Percentiles rank a stretch among this genome's conserved stretches.
These are phyloP conservation scores for Thermophis baileyi DNA, from an alignment of 2,113 vertebrate genomes.

Conservation along the genomic window DNA sequence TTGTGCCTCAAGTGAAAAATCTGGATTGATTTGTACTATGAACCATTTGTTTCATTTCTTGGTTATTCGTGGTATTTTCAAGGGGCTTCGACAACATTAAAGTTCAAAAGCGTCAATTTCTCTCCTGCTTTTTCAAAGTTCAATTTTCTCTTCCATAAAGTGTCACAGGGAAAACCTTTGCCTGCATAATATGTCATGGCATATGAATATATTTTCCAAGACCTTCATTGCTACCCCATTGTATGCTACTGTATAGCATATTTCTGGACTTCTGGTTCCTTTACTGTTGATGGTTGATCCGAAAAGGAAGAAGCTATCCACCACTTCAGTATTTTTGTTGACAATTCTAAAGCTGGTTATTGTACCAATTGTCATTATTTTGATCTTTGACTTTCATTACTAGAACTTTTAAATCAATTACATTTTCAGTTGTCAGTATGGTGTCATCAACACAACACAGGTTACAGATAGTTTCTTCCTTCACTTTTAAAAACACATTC, in stretches of 20 bases:
- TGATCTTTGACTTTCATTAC: neutral
- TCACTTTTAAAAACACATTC: neutral
- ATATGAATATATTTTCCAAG: no score
- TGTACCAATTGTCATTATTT: neutral
- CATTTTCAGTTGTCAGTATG: neutral
- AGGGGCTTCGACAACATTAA: no score
- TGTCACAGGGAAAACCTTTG: no score
- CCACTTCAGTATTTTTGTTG: neutral
- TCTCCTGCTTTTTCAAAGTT: no score
- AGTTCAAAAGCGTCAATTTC: no score
- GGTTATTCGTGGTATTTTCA: neutral
- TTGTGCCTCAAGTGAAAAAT: neutral
- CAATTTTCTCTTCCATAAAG: no score
- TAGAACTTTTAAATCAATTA: neutral
- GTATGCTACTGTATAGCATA: no score
- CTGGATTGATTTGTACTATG: neutral
- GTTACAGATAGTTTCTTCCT: neutral
- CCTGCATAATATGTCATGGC: no score
- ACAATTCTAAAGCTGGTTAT: neutral
- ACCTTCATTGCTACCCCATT: no score
- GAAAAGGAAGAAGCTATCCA: neutral
- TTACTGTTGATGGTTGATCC: neutral
- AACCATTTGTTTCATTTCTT: neutral
- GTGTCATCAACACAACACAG: neutral
- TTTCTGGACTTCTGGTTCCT: neutral